A percentile compares a stretch with the other conserved stretches of the same genome.
Evolutionary conservation across 23 tunicate genomes (phyloP).

Genomic region (Ciona savignyi): DNA sequence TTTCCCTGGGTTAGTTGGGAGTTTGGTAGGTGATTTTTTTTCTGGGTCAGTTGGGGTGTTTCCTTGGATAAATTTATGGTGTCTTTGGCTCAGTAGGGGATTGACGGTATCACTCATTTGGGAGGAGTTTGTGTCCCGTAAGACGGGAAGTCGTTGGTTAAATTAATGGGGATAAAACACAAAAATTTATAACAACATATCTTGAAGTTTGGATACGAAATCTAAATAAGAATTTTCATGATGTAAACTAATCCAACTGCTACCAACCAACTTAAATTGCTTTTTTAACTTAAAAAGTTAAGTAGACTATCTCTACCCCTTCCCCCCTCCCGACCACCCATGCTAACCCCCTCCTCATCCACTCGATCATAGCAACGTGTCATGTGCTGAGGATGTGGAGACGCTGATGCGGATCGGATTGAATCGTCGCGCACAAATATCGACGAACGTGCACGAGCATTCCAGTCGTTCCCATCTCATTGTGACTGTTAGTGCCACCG

Average conservation of each 20-base stretch:
- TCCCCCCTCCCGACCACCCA: background rate
- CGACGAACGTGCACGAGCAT: constrained; percentile 70
- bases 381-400: constrained; percentile 30
- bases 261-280: too few relatives aligned
- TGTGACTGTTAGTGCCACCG: constrained; percentile 58
- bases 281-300: too few relatives aligned
- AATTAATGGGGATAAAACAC: too few relatives aligned
- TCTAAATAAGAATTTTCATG: too few relatives aligned
- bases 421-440: constrained; percentile 50
- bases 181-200: too few relatives aligned
- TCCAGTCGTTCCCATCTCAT: constrained; percentile 70
- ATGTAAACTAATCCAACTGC: too few relatives aligned
- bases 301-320: too few relatives aligned
- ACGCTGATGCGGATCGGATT: constrained; percentile 35
- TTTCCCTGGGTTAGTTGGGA: too few relatives aligned
- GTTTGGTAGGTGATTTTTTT: too few relatives aligned
- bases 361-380: background rate
- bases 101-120: too few relatives aligned
- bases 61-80: background rate
- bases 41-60: background rate
- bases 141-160: too few relatives aligned
- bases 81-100: background rate
- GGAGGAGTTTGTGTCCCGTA: background rate
- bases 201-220: too few relatives aligned
- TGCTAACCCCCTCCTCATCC: background rate